These are phyloP conservation scores for Climacteris rufus DNA, from an alignment of 2,113 vertebrate species.

Conservation along the genomic window DNA sequence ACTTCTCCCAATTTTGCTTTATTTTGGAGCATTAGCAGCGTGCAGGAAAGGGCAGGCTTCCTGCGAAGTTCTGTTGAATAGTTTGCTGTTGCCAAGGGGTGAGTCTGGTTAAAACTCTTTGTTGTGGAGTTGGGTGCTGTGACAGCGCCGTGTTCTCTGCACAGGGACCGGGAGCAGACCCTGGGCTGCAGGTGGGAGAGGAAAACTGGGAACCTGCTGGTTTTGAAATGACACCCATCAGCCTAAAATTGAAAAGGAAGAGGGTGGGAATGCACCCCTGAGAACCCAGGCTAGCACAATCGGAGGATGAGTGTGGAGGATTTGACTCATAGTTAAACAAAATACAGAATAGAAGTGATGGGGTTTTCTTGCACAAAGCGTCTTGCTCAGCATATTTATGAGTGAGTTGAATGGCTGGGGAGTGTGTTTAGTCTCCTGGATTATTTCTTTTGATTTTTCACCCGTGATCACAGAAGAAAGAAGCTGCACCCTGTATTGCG, in stretches of 20 bases:
- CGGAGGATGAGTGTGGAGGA: neutral
- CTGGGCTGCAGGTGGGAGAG: neutral
- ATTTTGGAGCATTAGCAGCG: neutral
- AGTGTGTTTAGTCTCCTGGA: neutral
- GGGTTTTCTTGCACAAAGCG: neutral
- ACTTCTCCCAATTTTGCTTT: neutral
- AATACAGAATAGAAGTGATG: neutral
- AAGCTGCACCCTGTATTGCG: neutral
- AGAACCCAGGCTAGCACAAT: fast-evolving
- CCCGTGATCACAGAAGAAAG: neutral
- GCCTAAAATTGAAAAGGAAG: neutral
- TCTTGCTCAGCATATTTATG: constrained; percentile 2
- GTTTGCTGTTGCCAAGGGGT: neutral
- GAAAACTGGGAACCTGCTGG: neutral
- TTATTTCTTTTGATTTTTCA: constrained; percentile 47
- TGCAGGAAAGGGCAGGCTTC: neutral
- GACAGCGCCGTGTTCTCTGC: neutral
- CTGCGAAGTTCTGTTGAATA: neutral
- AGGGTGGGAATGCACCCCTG: neutral
- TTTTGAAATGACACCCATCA: neutral
- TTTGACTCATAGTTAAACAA: neutral
- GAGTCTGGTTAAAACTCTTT: neutral
- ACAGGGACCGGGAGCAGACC: fast-evolving
- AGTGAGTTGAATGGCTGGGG: neutral
- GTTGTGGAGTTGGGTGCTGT: neutral